A percentile compares a stretch with the other conserved stretches of the same genome.
These are phyloP conservation scores for Pomacea maculata DNA, from an alignment of 1,140 invertebrate species.

Conservation along the genomic window DNA sequence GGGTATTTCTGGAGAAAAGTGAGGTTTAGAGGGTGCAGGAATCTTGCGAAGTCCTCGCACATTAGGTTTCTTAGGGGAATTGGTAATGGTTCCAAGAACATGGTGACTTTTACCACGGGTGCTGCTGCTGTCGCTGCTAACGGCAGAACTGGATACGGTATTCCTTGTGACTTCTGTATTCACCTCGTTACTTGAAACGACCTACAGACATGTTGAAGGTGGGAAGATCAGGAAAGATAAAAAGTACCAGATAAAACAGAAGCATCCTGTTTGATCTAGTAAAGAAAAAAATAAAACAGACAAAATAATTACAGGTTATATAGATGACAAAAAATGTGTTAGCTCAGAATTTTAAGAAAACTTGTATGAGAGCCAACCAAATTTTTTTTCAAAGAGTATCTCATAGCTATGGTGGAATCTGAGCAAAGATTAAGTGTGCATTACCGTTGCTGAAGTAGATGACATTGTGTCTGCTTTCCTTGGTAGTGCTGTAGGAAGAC, in stretches of 20 bases:
- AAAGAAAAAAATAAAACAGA: conserved; percentile 13
- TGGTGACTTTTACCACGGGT: background rate
- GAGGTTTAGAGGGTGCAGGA: conserved; percentile 18
- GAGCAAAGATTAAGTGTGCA: no score
- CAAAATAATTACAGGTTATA: conserved; percentile 8
- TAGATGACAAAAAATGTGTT: no score
- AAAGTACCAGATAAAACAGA: conserved; percentile 12
- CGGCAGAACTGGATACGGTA: background rate
- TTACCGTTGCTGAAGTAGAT: no score
- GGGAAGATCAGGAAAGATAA: conserved; percentile 24
- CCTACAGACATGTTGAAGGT: conserved; percentile 19
- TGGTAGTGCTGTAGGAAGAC: no score
- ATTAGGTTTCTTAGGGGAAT: conserved; percentile 10
- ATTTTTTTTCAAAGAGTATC: no score
- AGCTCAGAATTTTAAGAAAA: no score
- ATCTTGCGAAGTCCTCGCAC: conserved; percentile 15
- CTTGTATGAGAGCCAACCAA: no score
- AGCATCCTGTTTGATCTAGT: background rate
- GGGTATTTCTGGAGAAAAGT: conserved; percentile 18
- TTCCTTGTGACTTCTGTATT: no score
- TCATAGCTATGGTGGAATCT: no score
- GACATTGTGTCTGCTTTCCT: no score
- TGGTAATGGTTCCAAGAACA: conserved; percentile 13
- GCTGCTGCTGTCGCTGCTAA: background rate
- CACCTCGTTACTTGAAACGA: no score